Base-by-base conservation (phyloP, 2,888 invertebrate genomes). In the Sphaerophoria rueppellii region DNA sequence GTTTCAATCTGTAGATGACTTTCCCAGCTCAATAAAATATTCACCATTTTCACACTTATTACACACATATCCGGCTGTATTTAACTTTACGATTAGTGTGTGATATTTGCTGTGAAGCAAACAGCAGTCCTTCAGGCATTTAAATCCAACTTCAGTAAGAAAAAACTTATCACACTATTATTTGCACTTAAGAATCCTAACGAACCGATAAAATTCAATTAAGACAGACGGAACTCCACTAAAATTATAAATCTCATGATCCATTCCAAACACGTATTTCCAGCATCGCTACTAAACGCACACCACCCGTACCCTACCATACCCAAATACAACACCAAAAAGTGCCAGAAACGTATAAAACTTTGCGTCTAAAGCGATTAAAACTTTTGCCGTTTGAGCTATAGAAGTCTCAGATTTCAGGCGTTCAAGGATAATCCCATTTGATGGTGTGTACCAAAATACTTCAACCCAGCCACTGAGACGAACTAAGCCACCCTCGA, bases 141-240 rank as follows among this genome's bases (percentile, higher is more conserved):
- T 4, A n/a, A 32, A 5, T 14, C 40, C 7, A 54, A 54, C 67
- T 67, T 37, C 2, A 40, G 40, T 40, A 9, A 67, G 40, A 70
- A 60, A 48, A 65, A 78, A 73, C 46, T 69, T 71, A 78, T 61
- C 75, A 71, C 60, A 48, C 71, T 43, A 83, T 83, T 80, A 83
- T 46, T 83, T 76, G 75, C 83, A 69, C 61, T 72, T 46, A 37
- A 55, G 67, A 76, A 57, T 57, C 75, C 75, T 69, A 80, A 80
- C 79, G 67, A 69, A 76, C 67, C 80, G 80, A 83, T 83, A 76
- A 83, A 83, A 80, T 80, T 83, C 83, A 83, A 83, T 83, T 83
- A 83, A 80, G 80, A 43, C 34, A 4, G 12, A 52, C 32, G 35
- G 37, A 40, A 43, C 73, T 37, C 24, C 7, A 58, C 48, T 46